These are phyloP conservation scores for Drosophila anceps DNA, from an alignment of 2,888 invertebrate species.

Conservation along the genomic window DNA sequence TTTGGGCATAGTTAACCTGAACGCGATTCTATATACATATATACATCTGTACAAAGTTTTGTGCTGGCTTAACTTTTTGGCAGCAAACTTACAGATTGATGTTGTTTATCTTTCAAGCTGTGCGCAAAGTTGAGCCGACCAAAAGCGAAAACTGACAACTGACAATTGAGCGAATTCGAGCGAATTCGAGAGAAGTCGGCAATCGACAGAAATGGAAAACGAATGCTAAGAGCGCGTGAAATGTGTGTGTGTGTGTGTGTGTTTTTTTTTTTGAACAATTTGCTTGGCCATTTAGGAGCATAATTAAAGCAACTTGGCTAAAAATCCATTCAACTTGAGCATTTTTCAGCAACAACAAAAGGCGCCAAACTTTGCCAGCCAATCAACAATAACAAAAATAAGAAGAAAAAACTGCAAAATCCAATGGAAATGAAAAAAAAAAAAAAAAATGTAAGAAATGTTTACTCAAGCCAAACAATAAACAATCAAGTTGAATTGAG, in stretches of 20 bases:
- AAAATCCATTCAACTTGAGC: slow-evolving; percentile 73
- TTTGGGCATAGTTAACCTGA: slow-evolving; percentile 29
- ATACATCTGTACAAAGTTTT: slow-evolving; percentile 5
- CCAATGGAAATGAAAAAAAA: slow-evolving; percentile 12
- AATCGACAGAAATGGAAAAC: slow-evolving; percentile 21
- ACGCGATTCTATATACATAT: slow-evolving; percentile 13
- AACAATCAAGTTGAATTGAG: slow-evolving; percentile 72
- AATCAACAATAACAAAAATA: slow-evolving; percentile 31
- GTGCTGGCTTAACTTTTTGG: slow-evolving; percentile 41
- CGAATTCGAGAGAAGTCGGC: not conserved
- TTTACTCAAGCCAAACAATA: slow-evolving; percentile 62
- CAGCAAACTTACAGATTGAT: slow-evolving; percentile 62
- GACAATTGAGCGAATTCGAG: slow-evolving; percentile 16
- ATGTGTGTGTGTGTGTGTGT: too few relatives aligned
- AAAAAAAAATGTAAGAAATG: slow-evolving; percentile 23
- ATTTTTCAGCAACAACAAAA: slow-evolving; percentile 34
- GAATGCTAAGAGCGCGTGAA: slow-evolving; percentile 45
- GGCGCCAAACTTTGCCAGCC: slow-evolving; percentile 51
- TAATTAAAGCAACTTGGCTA: slow-evolving; percentile 70
- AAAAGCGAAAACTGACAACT: slow-evolving; percentile 15
- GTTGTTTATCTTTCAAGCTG: slow-evolving; percentile 68
- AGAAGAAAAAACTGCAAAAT: not conserved
- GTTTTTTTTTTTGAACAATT: slow-evolving; percentile 66
- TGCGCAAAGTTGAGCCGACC: slow-evolving; percentile 37
- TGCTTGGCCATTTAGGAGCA: slow-evolving; percentile 66